phyloP scores from a whole-genome alignment of 53 echinoderm and acorn worm genomes.

The Antedon mediterranea region DNA sequence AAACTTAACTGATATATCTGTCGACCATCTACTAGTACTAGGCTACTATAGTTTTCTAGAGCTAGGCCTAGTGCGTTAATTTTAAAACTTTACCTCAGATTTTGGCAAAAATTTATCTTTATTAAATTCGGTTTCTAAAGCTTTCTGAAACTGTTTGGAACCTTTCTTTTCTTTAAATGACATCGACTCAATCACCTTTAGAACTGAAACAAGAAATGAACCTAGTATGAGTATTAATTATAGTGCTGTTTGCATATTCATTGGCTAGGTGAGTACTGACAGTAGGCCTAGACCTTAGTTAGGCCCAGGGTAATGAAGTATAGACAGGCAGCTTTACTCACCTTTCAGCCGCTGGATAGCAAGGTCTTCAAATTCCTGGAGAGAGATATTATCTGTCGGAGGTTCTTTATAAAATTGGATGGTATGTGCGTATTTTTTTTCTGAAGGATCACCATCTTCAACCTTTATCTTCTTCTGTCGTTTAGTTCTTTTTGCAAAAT shows the following conservation, averaged over 20 bases:
- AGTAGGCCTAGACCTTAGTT: neutral
- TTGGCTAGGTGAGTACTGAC: no score
- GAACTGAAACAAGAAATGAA: neutral
- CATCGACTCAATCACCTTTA: neutral
- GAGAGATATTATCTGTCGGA: slow-evolving; percentile 77
- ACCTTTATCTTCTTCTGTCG: neutral
- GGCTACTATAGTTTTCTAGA: no score
- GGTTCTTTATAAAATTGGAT: slow-evolving; percentile 76
- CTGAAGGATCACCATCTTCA: slow-evolving; percentile 1
- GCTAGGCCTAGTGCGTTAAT: no score
- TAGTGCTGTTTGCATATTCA: no score
- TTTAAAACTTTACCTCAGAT: neutral
- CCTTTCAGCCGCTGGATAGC: slow-evolving; percentile 84
- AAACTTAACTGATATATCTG: no score
- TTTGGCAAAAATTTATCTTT: neutral
- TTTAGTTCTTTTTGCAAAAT: neutral
- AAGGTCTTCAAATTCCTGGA: slow-evolving; percentile 86
- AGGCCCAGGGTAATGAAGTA: neutral
- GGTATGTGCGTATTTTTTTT: slow-evolving; percentile 34
- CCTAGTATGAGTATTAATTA: no score
- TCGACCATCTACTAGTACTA: no score
- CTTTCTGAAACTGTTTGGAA: neutral
- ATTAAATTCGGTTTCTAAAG: neutral
- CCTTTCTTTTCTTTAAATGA: neutral
- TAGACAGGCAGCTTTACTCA: slow-evolving; percentile 9